These are phyloP conservation scores for Catharus fuscescens DNA, from an alignment of 2,113 vertebrate species.

Conservation along the genomic window DNA sequence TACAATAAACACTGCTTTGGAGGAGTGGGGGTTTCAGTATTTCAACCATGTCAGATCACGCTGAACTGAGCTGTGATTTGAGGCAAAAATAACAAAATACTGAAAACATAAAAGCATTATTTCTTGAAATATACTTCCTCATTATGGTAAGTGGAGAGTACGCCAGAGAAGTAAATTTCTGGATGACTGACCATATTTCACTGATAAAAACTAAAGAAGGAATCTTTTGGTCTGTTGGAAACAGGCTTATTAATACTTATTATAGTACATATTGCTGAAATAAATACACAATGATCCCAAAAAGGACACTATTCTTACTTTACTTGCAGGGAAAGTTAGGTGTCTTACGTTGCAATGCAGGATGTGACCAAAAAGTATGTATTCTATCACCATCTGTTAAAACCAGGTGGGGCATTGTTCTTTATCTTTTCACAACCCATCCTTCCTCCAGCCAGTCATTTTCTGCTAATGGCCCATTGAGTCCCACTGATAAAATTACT, in stretches of 20 bases:
- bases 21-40: slow-evolving; percentile 50
- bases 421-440: too few relatives aligned
- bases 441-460: too few relatives aligned
- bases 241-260: background rate
- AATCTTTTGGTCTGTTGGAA: background rate
- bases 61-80: slow-evolving; percentile 60
- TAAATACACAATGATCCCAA: background rate
- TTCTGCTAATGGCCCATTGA: too few relatives aligned
- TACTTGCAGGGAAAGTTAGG: background rate
- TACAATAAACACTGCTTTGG: slow-evolving; percentile 66
- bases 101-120: slow-evolving; percentile 53
- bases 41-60: slow-evolving; percentile 45
- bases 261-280: background rate
- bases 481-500: too few relatives aligned
- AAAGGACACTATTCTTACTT: background rate
- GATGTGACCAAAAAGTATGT: too few relatives aligned
- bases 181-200: slow-evolving; percentile 16
- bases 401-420: too few relatives aligned
- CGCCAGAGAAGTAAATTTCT: slow-evolving; percentile 38
- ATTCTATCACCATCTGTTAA: too few relatives aligned
- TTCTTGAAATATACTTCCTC: slow-evolving; percentile 45
- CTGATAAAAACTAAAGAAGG: slow-evolving; percentile 26
- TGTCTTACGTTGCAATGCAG: too few relatives aligned
- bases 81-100: slow-evolving; percentile 63
- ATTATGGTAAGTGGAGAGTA: background rate